phyloP scores from a whole-genome alignment of 2,113 vertebrate genomes.

The Passer domesticus region DNA sequence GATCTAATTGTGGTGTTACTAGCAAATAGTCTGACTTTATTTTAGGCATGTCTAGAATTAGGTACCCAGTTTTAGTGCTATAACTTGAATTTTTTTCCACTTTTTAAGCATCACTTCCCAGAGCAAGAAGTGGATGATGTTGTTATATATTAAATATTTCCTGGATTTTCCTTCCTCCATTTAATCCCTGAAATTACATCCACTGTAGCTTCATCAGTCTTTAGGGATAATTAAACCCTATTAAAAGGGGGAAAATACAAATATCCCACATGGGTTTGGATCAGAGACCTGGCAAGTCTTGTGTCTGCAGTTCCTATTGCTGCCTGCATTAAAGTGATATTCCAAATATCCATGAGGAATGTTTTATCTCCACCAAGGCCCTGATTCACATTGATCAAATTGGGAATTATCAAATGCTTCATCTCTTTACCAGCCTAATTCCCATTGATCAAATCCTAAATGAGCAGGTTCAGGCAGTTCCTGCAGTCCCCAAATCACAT shows the following conservation, averaged over 20 bases:
- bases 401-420: conserved; percentile 77
- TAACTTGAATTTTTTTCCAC: conserved; percentile 13
- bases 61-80: not conserved
- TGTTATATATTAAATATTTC: not conserved
- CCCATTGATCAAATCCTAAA: conserved; percentile 77
- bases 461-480: conserved; percentile 72
- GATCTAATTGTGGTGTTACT: conserved; percentile 64
- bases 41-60: conserved; percentile 39
- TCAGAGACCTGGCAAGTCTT: not conserved
- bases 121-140: not conserved
- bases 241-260: conserved; percentile 4
- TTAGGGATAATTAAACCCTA: not conserved
- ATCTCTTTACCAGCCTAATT: conserved; percentile 77
- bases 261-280: not conserved
- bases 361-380: conserved; percentile 49
- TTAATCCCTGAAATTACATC: not conserved
- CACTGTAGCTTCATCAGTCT: not conserved
- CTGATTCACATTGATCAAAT: conserved; percentile 72
- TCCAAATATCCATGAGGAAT: conserved; percentile 65
- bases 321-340: conserved; percentile 27
- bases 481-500: conserved; percentile 78
- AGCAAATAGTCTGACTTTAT: conserved; percentile 40
- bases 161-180: conserved; percentile 9
- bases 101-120: conserved; percentile 16
- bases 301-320: conserved; percentile 17